phyloP scores from a whole-genome alignment of 2,113 vertebrate species.

The Oostethus manadensis region DNA sequence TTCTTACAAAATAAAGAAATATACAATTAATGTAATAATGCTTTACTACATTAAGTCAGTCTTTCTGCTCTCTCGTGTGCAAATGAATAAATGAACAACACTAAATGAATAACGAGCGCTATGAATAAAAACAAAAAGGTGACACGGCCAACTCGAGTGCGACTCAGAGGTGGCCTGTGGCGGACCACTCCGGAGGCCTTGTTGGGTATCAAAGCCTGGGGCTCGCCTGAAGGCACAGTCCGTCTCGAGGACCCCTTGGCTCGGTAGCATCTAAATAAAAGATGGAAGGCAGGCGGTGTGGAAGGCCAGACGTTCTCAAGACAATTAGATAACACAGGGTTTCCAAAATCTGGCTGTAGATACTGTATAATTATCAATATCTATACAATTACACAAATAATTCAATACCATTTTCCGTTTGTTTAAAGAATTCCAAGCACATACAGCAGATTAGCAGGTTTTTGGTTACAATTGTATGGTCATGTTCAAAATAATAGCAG shows the following conservation, averaged over 20 bases:
- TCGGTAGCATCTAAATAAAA: constrained; percentile 64
- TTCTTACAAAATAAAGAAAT: no score
- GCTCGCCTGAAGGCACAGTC: constrained; percentile 66
- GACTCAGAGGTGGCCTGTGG: constrained; percentile 30
- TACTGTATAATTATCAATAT: no score
- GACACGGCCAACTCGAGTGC: constrained; percentile 20
- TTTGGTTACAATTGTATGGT: no score
- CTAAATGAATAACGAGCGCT: constrained; percentile 55
- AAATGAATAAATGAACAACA: constrained; percentile 42
- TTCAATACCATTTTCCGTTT: no score
- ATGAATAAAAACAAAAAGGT: constrained; percentile 56
- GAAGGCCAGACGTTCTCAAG: constrained; percentile 52
- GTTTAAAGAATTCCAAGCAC: no score
- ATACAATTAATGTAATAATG: no score
- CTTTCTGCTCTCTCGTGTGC: constrained; percentile 2
- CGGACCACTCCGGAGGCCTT: constrained; percentile 51
- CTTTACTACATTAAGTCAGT: constrained; percentile 6
- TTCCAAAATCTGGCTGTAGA: no score
- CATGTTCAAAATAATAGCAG: neutral
- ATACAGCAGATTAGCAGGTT: no score
- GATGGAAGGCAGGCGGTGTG: constrained; percentile 57
- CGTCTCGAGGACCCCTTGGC: constrained; percentile 61
- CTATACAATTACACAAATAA: no score
- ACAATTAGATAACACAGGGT: constrained; percentile 37
- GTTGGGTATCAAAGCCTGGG: constrained; percentile 44